Percentiles rank a stretch among this genome's conserved stretches.
Evolutionary conservation across 2,797 vertebrate genomes (phyloP).

Genomic region (Agapornis canus): DNA sequence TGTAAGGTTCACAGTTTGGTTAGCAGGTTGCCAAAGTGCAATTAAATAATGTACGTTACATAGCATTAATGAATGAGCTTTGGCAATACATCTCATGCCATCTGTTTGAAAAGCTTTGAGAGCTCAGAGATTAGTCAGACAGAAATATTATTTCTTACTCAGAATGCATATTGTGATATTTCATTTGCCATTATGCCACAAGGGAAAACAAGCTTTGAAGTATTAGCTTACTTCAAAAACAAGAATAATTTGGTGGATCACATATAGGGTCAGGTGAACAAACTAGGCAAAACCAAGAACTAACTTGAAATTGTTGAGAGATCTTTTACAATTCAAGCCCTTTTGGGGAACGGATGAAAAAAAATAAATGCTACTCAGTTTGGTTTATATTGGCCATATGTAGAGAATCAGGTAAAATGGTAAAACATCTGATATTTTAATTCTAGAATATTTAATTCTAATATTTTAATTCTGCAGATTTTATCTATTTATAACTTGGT

Average conservation of each 20-base stretch:
- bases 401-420: neutral
- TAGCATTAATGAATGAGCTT: constrained; percentile 13
- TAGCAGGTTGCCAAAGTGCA: constrained; percentile 25
- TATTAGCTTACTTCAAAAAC: neutral
- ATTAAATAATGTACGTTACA: constrained; percentile 47
- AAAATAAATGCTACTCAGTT: neutral
- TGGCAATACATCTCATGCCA: constrained; percentile 16
- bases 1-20: constrained; percentile 7
- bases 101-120: constrained; percentile 25
- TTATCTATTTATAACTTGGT: neutral
- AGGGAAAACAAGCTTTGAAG: neutral
- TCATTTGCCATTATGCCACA: neutral
- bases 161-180: neutral
- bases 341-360: neutral
- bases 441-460: neutral
- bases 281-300: neutral
- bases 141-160: constrained; percentile 11
- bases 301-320: neutral
- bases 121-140: constrained; percentile 28
- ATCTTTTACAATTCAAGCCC: neutral
- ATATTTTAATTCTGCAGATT: neutral
- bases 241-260: neutral
- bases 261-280: neutral
- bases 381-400: neutral
- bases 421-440: neutral